Evolutionary conservation across 1,140 invertebrate genomes (phyloP), one percentile per base, ranked within the genome.

Genomic region (Helicoverpa zea): DNA sequence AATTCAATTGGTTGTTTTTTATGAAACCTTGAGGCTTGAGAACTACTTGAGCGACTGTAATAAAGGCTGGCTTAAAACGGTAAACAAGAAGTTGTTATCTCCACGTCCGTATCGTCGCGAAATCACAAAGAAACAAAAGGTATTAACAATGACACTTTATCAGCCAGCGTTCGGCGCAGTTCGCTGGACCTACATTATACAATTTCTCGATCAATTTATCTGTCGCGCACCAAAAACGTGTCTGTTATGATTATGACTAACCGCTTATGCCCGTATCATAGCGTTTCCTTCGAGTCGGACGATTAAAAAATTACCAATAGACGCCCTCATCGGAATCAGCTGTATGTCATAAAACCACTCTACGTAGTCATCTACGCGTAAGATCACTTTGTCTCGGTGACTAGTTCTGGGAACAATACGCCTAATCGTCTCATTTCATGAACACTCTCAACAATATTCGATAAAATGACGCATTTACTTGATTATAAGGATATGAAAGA

Each of bases 401-500:
- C 80, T 79, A 79, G 56, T 70, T 49, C 64, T 18, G 82, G 75
- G 29, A 58, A 83, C 66, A 81, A 56, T 81, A 83, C 43, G 66
- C 70, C 35, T 84, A 84, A 85, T 80, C 81, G 78, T 83, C 82
- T 86, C 79, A 81, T 85, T 88, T 80, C 79, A 82, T 86, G 84
- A 85, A 87, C 84, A 81, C 86, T 87, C 76, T 82, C 80, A 79
- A 91, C 89, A 93, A 86, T 92, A 92, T 93, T 93, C 86, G 88
- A 91, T 93, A 93, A 93, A 93, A 94, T 94, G 92, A 94, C 93
- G 93, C 93, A 94, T 94, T 94, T 94, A 91, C 90, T 88, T 89
- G 87, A 94, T 90, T 94, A 90, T 83, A 91, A 91, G 90, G 89
- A 94, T 87, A 87, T 93, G 89, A 92, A 94, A 93, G 91, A 94